Conservation (phyloP, 2,888 invertebrate genomes). For the Pharmacophagus antenor region DNA sequence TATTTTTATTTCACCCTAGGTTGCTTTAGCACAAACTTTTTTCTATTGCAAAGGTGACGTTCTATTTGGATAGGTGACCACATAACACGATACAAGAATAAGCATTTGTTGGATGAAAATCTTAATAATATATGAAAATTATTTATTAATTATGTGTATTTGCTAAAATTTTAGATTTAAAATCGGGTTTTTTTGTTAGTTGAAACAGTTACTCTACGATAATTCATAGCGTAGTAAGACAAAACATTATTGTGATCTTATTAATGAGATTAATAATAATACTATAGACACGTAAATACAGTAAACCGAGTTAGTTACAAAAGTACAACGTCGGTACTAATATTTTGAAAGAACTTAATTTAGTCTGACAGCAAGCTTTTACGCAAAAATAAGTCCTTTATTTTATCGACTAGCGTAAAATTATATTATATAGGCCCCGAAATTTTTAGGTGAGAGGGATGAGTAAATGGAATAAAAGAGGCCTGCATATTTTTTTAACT, state of each 20-base stretch:
- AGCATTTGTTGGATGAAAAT: too few relatives aligned
- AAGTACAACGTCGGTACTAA: too few relatives aligned
- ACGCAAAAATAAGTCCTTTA: slow-evolving; percentile 20
- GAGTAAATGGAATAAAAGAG: slow-evolving; percentile 15
- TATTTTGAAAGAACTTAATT: slow-evolving; percentile 14
- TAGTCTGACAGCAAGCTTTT: slow-evolving; percentile 22
- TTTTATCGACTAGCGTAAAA: slow-evolving; percentile 17
- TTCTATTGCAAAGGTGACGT: neutral
- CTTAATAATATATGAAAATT: too few relatives aligned
- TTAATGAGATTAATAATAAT: too few relatives aligned
- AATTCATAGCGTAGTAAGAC: too few relatives aligned
- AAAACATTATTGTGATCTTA: too few relatives aligned
- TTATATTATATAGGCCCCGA: slow-evolving; percentile 17
- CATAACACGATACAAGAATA: too few relatives aligned
- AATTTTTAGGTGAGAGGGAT: slow-evolving; percentile 9
- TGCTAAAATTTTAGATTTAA: too few relatives aligned
- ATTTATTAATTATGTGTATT: too few relatives aligned
- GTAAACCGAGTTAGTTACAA: neutral
- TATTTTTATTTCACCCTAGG: neutral
- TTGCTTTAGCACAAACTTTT: neutral
- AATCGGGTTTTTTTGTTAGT: too few relatives aligned
- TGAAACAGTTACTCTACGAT: too few relatives aligned
- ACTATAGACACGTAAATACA: neutral
- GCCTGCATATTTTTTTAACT: neutral
- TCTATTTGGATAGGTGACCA: neutral